Conservation (phyloP, 2,888 invertebrate species). For the Esperia sulphurella region DNA sequence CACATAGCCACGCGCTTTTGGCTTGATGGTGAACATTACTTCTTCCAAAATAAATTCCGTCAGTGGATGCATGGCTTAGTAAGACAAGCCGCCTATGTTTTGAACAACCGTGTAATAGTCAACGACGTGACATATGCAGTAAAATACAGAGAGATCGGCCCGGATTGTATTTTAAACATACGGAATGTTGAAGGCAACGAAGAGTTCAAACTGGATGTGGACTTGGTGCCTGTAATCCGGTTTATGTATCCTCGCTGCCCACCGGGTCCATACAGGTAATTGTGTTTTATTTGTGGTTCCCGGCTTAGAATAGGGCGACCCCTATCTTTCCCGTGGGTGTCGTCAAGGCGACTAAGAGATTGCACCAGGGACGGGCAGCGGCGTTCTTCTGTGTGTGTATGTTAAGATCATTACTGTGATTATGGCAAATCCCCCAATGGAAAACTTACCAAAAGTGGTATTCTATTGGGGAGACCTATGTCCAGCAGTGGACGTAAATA, state of each 20-base stretch:
- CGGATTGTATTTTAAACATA: slow-evolving; percentile 76
- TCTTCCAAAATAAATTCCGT: slow-evolving; percentile 68
- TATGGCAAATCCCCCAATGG: no score
- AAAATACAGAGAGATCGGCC: slow-evolving; percentile 62
- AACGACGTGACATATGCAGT: slow-evolving; percentile 46
- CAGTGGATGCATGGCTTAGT: slow-evolving; percentile 76
- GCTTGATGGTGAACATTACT: slow-evolving; percentile 63
- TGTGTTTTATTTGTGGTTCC: background rate
- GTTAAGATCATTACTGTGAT: no score
- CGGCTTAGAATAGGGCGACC: no score
- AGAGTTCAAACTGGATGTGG: slow-evolving; percentile 61
- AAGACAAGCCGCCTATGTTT: slow-evolving; percentile 55
- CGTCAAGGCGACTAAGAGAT: no score
- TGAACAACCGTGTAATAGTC: slow-evolving; percentile 42
- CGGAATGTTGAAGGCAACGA: slow-evolving; percentile 32
- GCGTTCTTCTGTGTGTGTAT: no score
- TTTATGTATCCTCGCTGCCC: slow-evolving; percentile 65
- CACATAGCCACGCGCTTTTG: slow-evolving; percentile 59
- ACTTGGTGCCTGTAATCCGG: slow-evolving; percentile 75
- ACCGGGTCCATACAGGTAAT: slow-evolving; percentile 53
- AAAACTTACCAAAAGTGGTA: no score
- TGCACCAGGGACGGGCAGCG: no score
- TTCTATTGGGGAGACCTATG: no score
- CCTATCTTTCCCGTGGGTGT: no score
- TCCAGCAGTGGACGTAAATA: no score